Evolutionary conservation across 2,888 invertebrate species (phyloP).

Genomic region (Folsomia manolachei): DNA sequence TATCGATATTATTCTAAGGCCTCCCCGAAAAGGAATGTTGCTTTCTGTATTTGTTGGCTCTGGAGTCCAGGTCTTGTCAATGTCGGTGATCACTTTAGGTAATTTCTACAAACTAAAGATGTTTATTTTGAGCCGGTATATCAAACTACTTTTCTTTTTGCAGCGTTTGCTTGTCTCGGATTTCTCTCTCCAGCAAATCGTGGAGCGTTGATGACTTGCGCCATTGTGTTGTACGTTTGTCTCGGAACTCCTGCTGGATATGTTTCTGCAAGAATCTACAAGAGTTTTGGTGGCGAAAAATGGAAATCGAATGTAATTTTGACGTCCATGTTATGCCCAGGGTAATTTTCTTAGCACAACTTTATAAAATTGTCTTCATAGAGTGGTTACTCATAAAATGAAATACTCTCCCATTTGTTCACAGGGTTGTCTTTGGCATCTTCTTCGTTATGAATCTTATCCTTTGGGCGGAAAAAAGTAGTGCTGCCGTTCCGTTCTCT

Average conservation of each 20-base stretch:
- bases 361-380: no score
- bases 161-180: constrained; percentile 96
- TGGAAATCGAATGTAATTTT: constrained; percentile 98
- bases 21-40: constrained; percentile 86
- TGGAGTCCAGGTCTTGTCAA: constrained; percentile 92
- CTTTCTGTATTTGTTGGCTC: constrained; percentile 94
- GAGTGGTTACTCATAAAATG: no score
- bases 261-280: constrained; percentile 93
- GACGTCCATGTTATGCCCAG: constrained; percentile 94
- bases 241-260: constrained; percentile 96
- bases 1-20: no score
- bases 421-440: constrained; percentile 87
- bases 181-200: constrained; percentile 98
- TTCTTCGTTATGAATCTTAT: constrained; percentile 97
- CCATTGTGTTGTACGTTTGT: constrained; percentile 93
- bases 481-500: constrained; percentile 94
- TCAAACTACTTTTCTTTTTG: constrained; percentile 37
- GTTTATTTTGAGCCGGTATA: neutral
- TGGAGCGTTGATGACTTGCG: constrained; percentile 97
- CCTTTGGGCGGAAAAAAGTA: constrained; percentile 92
- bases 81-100: constrained; percentile 89
- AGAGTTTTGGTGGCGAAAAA: constrained; percentile 96
- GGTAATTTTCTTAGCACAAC: no score
- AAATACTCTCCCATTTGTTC: constrained; percentile 54
- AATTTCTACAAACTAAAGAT: constrained; percentile 34